These are phyloP conservation scores for Chloropsis hardwickii DNA, from an alignment of 2,113 vertebrate species.

Conservation along the genomic window DNA sequence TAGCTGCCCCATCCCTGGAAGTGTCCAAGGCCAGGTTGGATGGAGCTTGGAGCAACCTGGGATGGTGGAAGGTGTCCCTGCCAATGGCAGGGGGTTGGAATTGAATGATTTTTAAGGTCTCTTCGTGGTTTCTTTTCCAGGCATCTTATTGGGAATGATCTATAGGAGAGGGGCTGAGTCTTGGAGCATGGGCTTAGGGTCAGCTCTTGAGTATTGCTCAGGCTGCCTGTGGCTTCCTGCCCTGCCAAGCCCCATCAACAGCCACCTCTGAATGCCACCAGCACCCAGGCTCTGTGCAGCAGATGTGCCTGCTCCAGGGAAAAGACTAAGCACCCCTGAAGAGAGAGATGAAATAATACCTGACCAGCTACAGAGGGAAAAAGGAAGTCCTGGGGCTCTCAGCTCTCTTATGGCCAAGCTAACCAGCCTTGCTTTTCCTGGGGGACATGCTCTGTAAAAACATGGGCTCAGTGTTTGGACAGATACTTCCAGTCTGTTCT, in stretches of 20 bases:
- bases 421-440: background rate
- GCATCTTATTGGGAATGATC: background rate
- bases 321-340: background rate
- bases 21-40: background rate
- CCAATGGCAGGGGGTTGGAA: background rate
- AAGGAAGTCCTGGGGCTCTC: background rate
- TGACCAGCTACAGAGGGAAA: background rate
- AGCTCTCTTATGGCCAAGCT: background rate
- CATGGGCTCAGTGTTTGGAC: background rate
- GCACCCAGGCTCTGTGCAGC: fast-evolving
- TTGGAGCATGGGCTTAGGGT: background rate
- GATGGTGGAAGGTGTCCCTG: background rate
- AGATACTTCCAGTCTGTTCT: background rate
- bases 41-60: background rate
- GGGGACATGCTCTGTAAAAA: background rate
- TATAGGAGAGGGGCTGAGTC: background rate
- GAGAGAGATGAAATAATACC: background rate
- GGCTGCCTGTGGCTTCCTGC: background rate
- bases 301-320: background rate
- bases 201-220: background rate
- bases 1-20: background rate
- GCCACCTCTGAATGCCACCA: background rate
- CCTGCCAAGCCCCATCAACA: background rate
- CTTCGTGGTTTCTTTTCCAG: background rate
- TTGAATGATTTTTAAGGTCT: background rate